Conservation (phyloP, 1,140 invertebrate genomes). For the Diachasmimorpha longicaudata region DNA sequence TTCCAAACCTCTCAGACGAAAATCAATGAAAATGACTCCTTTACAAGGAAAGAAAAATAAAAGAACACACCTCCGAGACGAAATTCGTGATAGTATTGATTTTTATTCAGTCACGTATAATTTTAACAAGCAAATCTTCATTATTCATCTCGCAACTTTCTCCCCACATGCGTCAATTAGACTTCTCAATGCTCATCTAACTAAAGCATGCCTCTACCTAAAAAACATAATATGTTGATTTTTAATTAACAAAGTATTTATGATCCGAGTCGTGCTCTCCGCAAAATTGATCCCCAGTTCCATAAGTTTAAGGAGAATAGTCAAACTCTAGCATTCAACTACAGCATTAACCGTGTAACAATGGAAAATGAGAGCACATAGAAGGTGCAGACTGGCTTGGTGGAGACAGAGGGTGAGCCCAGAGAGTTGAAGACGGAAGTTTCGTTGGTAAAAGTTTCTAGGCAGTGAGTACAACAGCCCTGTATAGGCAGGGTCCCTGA, state of each 20-base stretch:
- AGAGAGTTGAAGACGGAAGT: not conserved
- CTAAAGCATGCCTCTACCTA: too few species aligned
- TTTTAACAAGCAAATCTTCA: not conserved
- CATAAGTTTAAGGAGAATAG: not conserved
- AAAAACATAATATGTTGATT: not conserved
- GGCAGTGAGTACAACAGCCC: conserved; percentile 73
- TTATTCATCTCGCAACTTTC: not conserved
- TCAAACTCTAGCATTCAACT: not conserved
- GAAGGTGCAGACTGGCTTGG: not conserved
- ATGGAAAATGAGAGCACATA: not conserved
- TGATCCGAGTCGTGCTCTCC: not conserved
- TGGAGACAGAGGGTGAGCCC: not conserved
- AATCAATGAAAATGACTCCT: too few species aligned
- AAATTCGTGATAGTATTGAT: too few species aligned
- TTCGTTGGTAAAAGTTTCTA: conserved; percentile 20
- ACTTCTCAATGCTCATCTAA: not conserved
- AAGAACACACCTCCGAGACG: too few species aligned
- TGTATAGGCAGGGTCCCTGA: conserved; percentile 71
- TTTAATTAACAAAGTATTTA: not conserved
- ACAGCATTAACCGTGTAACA: not conserved
- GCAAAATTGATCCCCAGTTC: not conserved
- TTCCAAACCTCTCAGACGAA: too few species aligned
- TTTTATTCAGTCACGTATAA: too few species aligned
- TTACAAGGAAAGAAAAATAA: too few species aligned
- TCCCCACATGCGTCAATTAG: too few species aligned